These are phyloP conservation scores for Desmophyllum pertusum DNA, from an alignment of 92 coral and sea anemone species.

Conservation along the genomic window DNA sequence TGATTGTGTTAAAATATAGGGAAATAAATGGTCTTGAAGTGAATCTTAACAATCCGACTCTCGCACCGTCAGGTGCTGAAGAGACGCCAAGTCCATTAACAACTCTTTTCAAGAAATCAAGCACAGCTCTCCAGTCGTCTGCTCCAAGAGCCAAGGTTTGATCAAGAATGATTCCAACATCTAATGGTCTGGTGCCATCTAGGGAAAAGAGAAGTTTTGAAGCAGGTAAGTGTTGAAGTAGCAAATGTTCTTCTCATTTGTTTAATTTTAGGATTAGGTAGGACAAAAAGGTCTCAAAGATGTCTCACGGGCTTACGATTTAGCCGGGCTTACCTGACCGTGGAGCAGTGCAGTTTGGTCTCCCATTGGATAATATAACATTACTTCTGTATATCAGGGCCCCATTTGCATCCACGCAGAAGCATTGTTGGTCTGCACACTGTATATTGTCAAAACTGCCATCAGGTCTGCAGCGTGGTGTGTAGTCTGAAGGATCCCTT, in stretches of 20 bases:
- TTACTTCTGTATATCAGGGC: constrained; percentile 58
- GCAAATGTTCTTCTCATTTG: background rate
- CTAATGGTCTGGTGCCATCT: constrained; percentile 39
- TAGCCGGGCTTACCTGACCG: constrained; percentile 29
- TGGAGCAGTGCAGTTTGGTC: constrained; percentile 60
- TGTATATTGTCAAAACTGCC: constrained; percentile 72
- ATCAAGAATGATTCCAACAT: constrained; percentile 41
- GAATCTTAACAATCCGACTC: constrained; percentile 70
- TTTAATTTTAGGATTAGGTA: background rate
- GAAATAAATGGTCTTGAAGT: constrained; percentile 44
- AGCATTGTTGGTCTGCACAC: constrained; percentile 70
- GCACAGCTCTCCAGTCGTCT: constrained; percentile 66
- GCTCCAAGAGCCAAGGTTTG: constrained; percentile 39
- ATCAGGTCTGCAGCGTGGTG: constrained; percentile 58
- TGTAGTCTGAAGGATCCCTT: constrained; percentile 30
- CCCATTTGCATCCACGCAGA: constrained; percentile 64
- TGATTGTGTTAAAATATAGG: constrained; percentile 56
- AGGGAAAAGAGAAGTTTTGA: background rate
- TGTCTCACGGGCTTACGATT: background rate
- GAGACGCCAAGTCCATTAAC: constrained; percentile 73
- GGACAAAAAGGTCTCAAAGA: background rate
- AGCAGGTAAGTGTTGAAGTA: background rate
- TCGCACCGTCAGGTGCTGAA: constrained; percentile 61
- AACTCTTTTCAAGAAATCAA: constrained; percentile 55
- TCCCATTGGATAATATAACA: constrained; percentile 61